Evolutionary conservation across 2,797 vertebrate genomes (phyloP), one percentile per base, ranked within the genome.

Genomic region (Bradypodion ventrale): DNA sequence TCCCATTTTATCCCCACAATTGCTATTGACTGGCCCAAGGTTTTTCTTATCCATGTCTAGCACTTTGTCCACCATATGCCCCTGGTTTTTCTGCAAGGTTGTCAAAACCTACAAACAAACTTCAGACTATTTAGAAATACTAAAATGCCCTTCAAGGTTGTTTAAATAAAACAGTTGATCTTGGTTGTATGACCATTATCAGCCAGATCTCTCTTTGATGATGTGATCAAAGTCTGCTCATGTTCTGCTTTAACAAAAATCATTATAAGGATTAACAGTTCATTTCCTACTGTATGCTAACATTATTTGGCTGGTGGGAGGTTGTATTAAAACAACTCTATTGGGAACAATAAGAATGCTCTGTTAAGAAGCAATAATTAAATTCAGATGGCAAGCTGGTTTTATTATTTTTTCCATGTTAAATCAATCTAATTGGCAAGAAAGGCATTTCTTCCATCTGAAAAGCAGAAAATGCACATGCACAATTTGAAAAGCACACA

Each of bases 341-440:
- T 52, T 79, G 46, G 68, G 46, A 80, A 56, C 65, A 80, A 69
- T 37, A 80, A 37, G 23, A 66, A 19, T 4, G 35, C 25, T 66
- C 44, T 60, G 59, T 72, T 10, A 82, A 52, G 49, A 12, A 65
- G 76, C 52, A 52, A 12, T 69, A 78, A 49, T 81, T 87, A 89
- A 87, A 88, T 32, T 83, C 35, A 90, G 84, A 90, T 73, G 63
- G 73, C 69, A 87, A 69, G 40, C 78, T 87, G 2, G 0, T 84
- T 90, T 87, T 74, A 84, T 88, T 90, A 85, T 89, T 89, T 87
- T 75, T 87, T 75, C 78, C 83, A 83, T 90, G 16, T n/a, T n/a
- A n/a, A n/a, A n/a, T 86, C 90, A 44, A 44, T 42, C 59, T 7
- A 29, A 62, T 37, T 78, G 37, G 29, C 5, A 16, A 29, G 42